Conservation (phyloP, 2,113 vertebrate species). For the Podilymbus podiceps region DNA sequence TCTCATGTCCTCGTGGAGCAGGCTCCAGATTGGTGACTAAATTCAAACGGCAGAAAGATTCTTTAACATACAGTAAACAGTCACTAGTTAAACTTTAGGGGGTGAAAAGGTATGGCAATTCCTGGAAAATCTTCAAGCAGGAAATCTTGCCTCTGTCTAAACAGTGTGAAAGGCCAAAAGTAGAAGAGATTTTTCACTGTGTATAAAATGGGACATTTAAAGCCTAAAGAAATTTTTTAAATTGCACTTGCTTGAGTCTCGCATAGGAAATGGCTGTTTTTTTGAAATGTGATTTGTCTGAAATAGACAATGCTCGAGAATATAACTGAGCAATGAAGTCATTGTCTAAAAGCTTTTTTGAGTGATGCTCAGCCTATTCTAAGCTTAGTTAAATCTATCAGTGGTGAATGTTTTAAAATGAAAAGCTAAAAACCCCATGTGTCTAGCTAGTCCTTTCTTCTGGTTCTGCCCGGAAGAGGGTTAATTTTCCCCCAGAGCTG, state of each 20-base stretch:
- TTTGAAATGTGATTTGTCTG: neutral
- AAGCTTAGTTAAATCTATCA: neutral
- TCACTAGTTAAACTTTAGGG: neutral
- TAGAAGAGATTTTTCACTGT: neutral
- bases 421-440: neutral
- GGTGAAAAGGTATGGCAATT: neutral
- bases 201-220: neutral
- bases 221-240: neutral
- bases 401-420: neutral
- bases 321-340: neutral
- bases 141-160: neutral
- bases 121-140: neutral
- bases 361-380: neutral
- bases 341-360: neutral
- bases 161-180: neutral
- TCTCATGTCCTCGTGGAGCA: neutral
- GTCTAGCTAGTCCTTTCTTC: neutral
- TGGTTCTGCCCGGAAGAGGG: too few relatives aligned
- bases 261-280: neutral
- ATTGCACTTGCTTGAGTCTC: neutral
- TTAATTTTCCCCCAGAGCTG: too few relatives aligned
- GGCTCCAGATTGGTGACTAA: neutral
- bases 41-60: neutral
- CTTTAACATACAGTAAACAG: neutral
- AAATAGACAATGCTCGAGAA: neutral